Percentiles rank a stretch among this genome's conserved stretches.
Evolutionary conservation across 2,797 vertebrate species (phyloP).

Genomic region (Thalassophryne amazonica): DNA sequence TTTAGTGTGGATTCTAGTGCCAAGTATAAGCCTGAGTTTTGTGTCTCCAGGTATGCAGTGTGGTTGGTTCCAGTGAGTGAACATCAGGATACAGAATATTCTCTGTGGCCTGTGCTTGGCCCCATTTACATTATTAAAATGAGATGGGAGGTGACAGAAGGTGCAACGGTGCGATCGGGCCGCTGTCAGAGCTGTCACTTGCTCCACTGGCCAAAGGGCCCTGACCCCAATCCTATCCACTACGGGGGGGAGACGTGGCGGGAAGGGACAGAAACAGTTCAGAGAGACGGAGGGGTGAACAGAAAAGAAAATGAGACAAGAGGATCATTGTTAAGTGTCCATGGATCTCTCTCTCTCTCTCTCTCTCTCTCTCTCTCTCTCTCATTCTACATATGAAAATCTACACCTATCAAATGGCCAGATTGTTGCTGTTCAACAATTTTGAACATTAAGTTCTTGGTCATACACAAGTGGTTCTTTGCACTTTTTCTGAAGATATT

Average conservation of each 20-base stretch:
- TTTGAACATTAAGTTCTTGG: no score
- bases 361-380: no score
- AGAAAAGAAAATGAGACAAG: conserved; percentile 3
- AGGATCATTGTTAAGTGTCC: conserved; percentile 1
- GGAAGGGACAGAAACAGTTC: conserved; percentile 43
- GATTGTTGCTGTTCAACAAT: no score
- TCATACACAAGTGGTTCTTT: no score
- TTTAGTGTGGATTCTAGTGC: conserved; percentile 4
- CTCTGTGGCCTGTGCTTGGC: conserved; percentile 58
- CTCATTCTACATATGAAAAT: no score
- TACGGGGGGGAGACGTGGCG: conserved; percentile 60
- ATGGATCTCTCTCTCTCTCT: no score
- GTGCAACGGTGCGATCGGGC: conserved; percentile 70
- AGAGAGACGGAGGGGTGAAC: conserved; percentile 7
- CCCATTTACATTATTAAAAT: conserved; percentile 81
- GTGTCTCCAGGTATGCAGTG: conserved; percentile 43
- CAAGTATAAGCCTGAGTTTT: conserved; percentile 12
- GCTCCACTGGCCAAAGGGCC: conserved; percentile 75
- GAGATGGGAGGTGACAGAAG: conserved; percentile 74
- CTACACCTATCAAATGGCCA: no score
- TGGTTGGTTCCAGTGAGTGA: conserved; percentile 68
- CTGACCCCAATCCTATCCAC: conserved; percentile 76
- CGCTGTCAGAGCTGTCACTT: conserved; percentile 79
- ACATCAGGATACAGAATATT: conserved; percentile 59
- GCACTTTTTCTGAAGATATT: no score